These are phyloP conservation scores for Cynocephalus volans DNA, from an alignment of 2,113 vertebrate genomes.

Conservation along the genomic window DNA sequence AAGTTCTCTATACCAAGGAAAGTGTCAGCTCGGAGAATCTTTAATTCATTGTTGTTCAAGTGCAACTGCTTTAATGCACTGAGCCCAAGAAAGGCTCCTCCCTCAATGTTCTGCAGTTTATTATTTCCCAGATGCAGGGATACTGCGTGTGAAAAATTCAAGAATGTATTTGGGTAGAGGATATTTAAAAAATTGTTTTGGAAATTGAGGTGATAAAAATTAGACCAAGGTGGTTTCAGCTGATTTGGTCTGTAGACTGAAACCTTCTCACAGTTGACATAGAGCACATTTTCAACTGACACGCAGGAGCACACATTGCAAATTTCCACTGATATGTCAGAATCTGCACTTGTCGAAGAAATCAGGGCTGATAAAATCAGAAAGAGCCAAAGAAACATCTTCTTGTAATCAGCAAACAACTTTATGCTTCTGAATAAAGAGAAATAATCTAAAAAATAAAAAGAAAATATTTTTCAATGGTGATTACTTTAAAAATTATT, in stretches of 20 bases:
- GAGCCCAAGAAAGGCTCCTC: slow-evolving; percentile 97
- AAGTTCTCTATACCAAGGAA: slow-evolving; percentile 99
- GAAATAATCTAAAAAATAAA: slow-evolving; percentile 91
- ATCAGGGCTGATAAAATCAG: slow-evolving; percentile 94
- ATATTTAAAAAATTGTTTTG: slow-evolving; percentile 98
- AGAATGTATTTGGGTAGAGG: slow-evolving; percentile 97
- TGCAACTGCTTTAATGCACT: slow-evolving; percentile 98
- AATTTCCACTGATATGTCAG: slow-evolving; percentile 96
- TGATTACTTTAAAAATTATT: slow-evolving; percentile 72
- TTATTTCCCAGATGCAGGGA: slow-evolving; percentile 99
- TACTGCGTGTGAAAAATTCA: slow-evolving; percentile 98
- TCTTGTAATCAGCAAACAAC: slow-evolving; percentile 95
- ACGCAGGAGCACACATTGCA: slow-evolving; percentile 98
- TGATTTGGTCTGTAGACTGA: slow-evolving; percentile 98
- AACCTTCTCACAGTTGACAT: slow-evolving; percentile 99
- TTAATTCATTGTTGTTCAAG: slow-evolving; percentile 99
- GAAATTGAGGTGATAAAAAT: slow-evolving; percentile 98
- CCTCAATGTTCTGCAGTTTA: slow-evolving; percentile 98
- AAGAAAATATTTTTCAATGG: slow-evolving; percentile 88
- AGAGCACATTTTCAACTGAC: slow-evolving; percentile 98
- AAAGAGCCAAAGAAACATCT: slow-evolving; percentile 99
- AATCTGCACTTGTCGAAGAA: slow-evolving; percentile 93
- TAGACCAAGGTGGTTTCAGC: slow-evolving; percentile 96
- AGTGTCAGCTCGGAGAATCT: slow-evolving; percentile 97
- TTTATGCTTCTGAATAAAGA: slow-evolving; percentile 91